These are phyloP conservation scores for Tenebrio molitor DNA, from an alignment of 1,140 invertebrate species.

Conservation along the genomic window DNA sequence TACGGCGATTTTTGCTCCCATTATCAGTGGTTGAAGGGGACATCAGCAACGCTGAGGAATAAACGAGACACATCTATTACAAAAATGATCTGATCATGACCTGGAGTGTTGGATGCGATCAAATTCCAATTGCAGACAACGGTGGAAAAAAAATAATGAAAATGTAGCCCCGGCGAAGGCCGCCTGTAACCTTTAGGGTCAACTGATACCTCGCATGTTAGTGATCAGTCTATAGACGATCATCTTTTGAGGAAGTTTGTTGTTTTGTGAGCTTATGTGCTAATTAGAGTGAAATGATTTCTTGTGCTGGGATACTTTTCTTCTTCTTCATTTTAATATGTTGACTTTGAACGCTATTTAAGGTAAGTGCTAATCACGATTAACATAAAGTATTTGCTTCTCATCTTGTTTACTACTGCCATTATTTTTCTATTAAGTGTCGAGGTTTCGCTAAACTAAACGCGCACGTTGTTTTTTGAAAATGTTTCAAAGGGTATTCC, in stretches of 20 bases:
- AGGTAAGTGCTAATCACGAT: not conserved
- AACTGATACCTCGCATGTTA: constrained; percentile 45
- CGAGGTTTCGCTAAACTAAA: too few relatives aligned
- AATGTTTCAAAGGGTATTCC: too few relatives aligned
- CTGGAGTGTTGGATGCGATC: constrained; percentile 4
- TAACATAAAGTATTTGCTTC: not conserved
- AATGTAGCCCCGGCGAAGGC: constrained; percentile 20
- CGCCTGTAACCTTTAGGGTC: constrained; percentile 42
- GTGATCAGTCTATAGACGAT: constrained; percentile 41
- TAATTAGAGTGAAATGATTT: constrained; percentile 17
- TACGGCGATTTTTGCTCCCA: too few relatives aligned
- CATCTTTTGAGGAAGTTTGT: constrained; percentile 39
- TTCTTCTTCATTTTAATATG: not conserved
- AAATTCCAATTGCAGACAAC: constrained; percentile 20
- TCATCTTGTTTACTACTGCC: too few relatives aligned
- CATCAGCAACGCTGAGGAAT: too few relatives aligned
- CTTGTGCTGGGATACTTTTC: not conserved
- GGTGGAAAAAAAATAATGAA: constrained; percentile 37
- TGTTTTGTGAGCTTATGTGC: not conserved
- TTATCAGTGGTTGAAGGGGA: too few relatives aligned
- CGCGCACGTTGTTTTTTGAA: too few relatives aligned
- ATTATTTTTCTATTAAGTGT: too few relatives aligned
- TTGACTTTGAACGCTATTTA: constrained; percentile 4
- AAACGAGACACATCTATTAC: not conserved
- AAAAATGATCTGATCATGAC: not conserved